Percentiles rank a stretch among this genome's conserved stretches.
phyloP scores from a whole-genome alignment of 1,140 invertebrate species.

The Rhysida immarginata region DNA sequence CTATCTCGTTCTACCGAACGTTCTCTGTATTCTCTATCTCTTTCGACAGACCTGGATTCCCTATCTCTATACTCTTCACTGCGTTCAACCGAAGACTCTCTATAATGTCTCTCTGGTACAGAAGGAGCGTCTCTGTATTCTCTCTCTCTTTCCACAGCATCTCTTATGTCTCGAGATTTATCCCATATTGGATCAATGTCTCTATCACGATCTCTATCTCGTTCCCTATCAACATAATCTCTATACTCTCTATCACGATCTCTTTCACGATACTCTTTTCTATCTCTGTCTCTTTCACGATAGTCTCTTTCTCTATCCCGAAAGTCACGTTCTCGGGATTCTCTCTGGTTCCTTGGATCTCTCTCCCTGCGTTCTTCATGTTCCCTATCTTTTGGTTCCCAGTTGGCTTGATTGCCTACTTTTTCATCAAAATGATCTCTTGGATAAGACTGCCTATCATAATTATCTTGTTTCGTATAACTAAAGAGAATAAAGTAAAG shows the following conservation, averaged over 20 bases:
- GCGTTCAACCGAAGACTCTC: too few relatives aligned
- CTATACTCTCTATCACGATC: not conserved
- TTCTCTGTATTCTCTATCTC: conserved; percentile 23
- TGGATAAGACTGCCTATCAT: not conserved
- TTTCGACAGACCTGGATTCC: conserved; percentile 22
- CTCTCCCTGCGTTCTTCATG: conserved; percentile 28
- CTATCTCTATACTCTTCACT: too few relatives aligned
- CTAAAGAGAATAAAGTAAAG: not conserved
- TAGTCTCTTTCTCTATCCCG: conserved; percentile 11
- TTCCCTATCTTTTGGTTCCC: not conserved
- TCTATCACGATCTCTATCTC: not conserved
- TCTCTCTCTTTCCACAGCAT: conserved; percentile 30
- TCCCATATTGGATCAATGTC: conserved; percentile 6
- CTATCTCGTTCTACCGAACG: conserved; percentile 18
- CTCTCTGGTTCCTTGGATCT: conserved; percentile 26
- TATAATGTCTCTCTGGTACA: too few relatives aligned
- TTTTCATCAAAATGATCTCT: not conserved
- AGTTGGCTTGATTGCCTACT: not conserved
- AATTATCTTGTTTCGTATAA: not conserved
- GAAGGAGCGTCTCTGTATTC: too few relatives aligned
- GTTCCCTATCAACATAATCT: conserved; percentile 8
- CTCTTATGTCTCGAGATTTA: conserved; percentile 24
- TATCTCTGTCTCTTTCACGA: conserved; percentile 15
- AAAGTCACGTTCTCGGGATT: conserved; percentile 12
- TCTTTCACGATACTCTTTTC: not conserved